Evolutionary conservation across 2,888 invertebrate species (phyloP).

Genomic region (Stratiomys singularior): DNA sequence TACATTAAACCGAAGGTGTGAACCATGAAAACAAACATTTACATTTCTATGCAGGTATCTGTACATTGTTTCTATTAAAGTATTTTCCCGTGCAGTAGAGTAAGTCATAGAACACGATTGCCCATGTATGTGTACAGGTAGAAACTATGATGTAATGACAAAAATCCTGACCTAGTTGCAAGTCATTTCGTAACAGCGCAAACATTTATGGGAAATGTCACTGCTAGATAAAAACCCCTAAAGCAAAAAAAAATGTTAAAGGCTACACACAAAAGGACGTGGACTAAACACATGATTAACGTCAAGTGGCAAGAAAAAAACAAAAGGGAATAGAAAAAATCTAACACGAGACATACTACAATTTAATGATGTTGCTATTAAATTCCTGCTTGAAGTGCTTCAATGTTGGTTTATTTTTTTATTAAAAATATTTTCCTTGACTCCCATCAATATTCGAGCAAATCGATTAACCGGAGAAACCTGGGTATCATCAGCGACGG

Average conservation of each 20-base stretch:
- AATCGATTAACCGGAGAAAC: conserved; percentile 8
- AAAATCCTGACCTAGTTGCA: conserved; percentile 36
- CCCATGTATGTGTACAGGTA: background rate
- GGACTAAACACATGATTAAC: too few species aligned
- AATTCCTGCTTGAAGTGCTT: conserved; percentile 1
- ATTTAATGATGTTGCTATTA: background rate
- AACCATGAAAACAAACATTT: too few species aligned
- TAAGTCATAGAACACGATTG: background rate
- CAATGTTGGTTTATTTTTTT: background rate
- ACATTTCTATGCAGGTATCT: background rate
- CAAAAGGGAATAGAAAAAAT: background rate
- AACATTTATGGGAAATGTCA: background rate
- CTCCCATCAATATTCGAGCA: background rate
- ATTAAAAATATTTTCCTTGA: conserved; percentile 4
- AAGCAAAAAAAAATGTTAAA: background rate
- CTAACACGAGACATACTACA: background rate
- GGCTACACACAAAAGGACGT: too few species aligned
- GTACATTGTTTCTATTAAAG: background rate
- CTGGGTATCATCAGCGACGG: background rate
- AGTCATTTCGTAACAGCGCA: background rate
- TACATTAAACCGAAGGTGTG: too few species aligned
- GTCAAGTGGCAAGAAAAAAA: background rate
- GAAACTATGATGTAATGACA: conserved; percentile 20
- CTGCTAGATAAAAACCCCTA: background rate
- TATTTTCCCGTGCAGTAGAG: background rate